Evolutionary conservation across 2,113 vertebrate species (phyloP).

Genomic region (Nycticryphes semicollaris): DNA sequence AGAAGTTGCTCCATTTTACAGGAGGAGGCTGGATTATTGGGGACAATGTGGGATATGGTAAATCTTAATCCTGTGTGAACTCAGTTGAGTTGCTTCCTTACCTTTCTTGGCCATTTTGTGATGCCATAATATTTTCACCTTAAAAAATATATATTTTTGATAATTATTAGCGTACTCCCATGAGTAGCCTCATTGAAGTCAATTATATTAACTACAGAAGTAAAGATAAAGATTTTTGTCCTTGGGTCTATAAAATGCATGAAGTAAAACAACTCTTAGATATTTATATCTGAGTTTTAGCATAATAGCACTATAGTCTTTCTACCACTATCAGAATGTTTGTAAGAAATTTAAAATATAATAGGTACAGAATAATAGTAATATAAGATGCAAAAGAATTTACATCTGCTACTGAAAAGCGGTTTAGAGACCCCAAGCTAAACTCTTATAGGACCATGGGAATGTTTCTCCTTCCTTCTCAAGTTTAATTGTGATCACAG

Average conservation of each 20-base stretch:
- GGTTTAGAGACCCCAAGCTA: not conserved
- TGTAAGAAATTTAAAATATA: not conserved
- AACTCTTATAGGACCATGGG: rapidly evolving
- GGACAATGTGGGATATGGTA: not conserved
- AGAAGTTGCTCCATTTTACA: not conserved
- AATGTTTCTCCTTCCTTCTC: not conserved
- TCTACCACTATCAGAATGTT: not conserved
- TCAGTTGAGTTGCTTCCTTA: not conserved
- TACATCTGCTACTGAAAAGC: not conserved
- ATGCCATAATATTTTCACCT: not conserved
- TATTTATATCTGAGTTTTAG: not conserved
- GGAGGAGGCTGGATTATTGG: not conserved
- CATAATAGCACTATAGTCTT: rapidly evolving
- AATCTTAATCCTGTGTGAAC: not conserved
- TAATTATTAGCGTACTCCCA: not conserved
- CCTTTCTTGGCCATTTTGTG: not conserved
- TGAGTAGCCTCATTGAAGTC: not conserved
- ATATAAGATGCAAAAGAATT: not conserved
- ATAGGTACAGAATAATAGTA: not conserved
- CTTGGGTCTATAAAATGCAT: not conserved
- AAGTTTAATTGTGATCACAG: not conserved
- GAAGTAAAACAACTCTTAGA: not conserved
- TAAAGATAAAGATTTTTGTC: not conserved
- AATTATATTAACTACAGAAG: not conserved
- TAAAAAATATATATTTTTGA: not conserved